These are phyloP conservation scores for Sarcophaga peregrina DNA, from an alignment of 1,140 invertebrate species.

Conservation along the genomic window DNA sequence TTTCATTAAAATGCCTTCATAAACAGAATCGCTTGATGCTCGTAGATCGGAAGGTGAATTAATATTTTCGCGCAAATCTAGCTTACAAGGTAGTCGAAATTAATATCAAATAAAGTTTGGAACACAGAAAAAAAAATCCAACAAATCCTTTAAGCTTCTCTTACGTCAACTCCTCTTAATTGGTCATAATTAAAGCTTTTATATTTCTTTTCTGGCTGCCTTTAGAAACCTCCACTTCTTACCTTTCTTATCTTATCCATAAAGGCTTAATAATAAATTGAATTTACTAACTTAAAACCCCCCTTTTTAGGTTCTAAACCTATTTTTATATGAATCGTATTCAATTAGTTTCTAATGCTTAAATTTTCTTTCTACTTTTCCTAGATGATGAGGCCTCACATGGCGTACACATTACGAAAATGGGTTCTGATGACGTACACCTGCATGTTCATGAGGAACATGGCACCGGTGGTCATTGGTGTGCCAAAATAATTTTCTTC, in stretches of 20 bases:
- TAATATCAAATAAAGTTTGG: neutral
- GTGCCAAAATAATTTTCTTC: constrained; percentile 85
- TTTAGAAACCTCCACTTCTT: too few species aligned
- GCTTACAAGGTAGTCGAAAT: constrained; percentile 61
- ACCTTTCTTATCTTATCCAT: too few species aligned
- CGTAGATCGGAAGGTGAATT: constrained; percentile 64
- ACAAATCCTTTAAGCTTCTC: neutral
- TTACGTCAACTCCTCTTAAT: neutral
- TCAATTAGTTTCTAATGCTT: constrained; percentile 9
- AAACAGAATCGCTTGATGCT: constrained; percentile 41
- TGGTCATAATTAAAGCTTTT: too few species aligned
- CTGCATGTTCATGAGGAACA: constrained; percentile 81
- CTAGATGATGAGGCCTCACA: constrained; percentile 61
- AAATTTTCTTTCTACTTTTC: neutral
- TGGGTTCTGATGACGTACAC: constrained; percentile 69
- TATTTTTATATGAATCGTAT: neutral
- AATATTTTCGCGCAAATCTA: constrained; percentile 58
- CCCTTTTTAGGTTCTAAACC: neutral
- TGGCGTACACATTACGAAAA: constrained; percentile 65
- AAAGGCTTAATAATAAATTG: too few species aligned
- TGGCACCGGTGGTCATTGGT: constrained; percentile 81
- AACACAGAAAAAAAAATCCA: neutral
- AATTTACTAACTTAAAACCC: neutral
- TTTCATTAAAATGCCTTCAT: neutral
- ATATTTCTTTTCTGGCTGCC: too few species aligned